Evolutionary conservation across 2,113 vertebrate genomes (phyloP), one percentile per base, ranked within the genome.

Genomic region (Salvelinus sp.): DNA sequence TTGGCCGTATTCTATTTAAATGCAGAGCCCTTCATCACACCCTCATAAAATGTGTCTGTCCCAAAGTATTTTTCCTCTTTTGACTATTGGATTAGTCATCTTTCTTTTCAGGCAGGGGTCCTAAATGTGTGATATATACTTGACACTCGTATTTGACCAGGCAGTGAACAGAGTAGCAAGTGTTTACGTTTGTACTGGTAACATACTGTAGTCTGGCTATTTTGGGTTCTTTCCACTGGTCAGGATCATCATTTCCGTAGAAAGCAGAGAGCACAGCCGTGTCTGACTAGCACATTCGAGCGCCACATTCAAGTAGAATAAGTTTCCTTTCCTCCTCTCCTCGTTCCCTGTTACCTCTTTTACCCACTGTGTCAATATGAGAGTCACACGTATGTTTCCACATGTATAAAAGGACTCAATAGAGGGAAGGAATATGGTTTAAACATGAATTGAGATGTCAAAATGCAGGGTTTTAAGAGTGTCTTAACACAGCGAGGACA

Each of bases 111-210:
- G 69, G 86, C 90, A 79, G 83, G 78, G 86, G 67, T 85, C 84
- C 81, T 78, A 79, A 72, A 79, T 74, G 88, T 87, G 76, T 77
- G 75, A 20, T 57, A 57, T 57, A 73, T 72, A 77, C 83, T 88
- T 88, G 91, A 73, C 80, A 23, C 66, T 80, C 70, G 70, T 77
- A 81, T 85, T 83, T 68, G 81, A 87, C 85, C 81, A 84, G 89
- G 87, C 87, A 82, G 87, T 82, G 79, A 69, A 88, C 79, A 84
- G 85, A 90, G 91, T 92, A 92, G 90, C 89, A 89, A 87, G 79
- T 87, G 85, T 84, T 79, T 90, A 89, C 77, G 84, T 87, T 88
- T 89, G 82, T 88, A 87, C 89, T 91, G 16, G 88, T 83, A 84
- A 72, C 85, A 86, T 87, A 87, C 79, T 77, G 70, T 89, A 88